Base-by-base conservation (phyloP, 1,140 invertebrate species). In the Cotesia glomerata region DNA sequence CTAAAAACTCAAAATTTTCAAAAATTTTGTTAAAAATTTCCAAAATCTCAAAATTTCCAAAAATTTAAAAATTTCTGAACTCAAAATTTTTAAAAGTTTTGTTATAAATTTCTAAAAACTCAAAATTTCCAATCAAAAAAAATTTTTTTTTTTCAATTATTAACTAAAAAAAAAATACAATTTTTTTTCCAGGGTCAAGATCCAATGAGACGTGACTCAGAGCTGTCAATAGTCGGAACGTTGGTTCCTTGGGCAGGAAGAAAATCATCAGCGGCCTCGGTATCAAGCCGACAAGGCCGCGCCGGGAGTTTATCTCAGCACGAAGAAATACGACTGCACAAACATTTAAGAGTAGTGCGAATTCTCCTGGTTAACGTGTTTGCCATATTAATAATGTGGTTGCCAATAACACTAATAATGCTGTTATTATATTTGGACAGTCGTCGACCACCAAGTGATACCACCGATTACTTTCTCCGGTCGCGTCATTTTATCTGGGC, bases 301-400 rank as follows among this genome's bases (percentile, higher is more conserved):
- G 80, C 84, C 11, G 86, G 87, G 59, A 88, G 88, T 72, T 73
- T 89, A 4, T 88, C 87, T 0, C 88, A 88, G 5, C 88, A 89
- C 73, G 89, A 89, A 72, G 88, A 89, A 77, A 76, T 88, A 35
- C 81, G 89, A 39, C 76, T 90, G 13, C 85, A 87, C 68, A 90
- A 89, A 69, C 90, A 91, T 76, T 80, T 90, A n/a, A 83, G 88
- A 54, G 89, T 89, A 0, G 88, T 91, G 0, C 78, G 89, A 16
- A 85, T 90, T 14, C 79, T 90, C 3, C 80, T 90, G n/a, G 77
- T 90, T 26, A 91, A 90, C 77, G 89, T 91, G 1, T 74, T 89
- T 2, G 87, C 89, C 0, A 89, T 90, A 0, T 81, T 90, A 4
- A 75, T 89, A 4, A 91, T 91, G 90, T 91, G 90, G 90, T 75